Evolutionary conservation across 2,797 vertebrate species (phyloP), one percentile per base, ranked within the genome.

Genomic region (Caiman crocodilus): DNA sequence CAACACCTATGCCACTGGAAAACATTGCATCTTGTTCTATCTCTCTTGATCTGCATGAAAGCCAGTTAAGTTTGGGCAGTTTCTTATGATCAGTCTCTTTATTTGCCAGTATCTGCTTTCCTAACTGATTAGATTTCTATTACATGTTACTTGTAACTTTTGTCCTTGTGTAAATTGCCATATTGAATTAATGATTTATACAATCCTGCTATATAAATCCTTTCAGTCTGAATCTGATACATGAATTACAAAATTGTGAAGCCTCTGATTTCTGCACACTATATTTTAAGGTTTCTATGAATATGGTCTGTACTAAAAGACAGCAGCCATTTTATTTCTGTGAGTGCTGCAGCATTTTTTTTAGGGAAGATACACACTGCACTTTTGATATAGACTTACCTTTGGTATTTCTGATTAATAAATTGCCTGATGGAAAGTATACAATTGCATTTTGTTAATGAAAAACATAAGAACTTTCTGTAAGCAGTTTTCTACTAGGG

Each of bases 401-500:
- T 88, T 87, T 35, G 17, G 17, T 57, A 14, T 80, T 71, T 74
- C 23, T 86, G 55, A 2, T 64, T 83, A 91, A 65, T 89, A 75
- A 90, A 94, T 75, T 28, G 83, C 75, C 79, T 88, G 59, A 82
- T 20, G 1, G 57, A 95, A 95, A 88, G 63, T 83, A 73, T 50
- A 42, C 25, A 14, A 25, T 73, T 26, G 69, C 69, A 50, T n/a
- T 23, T 23, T 64, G 76, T 10, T 55, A 61, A 59, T 56, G 67
- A 25, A 90, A 90, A 85, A 63, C 75, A 57, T 14, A 28, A 67
- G 42, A 67, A 73, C 50, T 16, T 87, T 90, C 67, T 50, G 77
- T 60, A 87, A 85, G 11, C 8, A 65, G 90, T 92, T 88, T 78
- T 92, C 57, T 80, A 91, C 76, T 76, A 82, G 87, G 73, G 83